Evolutionary conservation across 2,113 vertebrate genomes (phyloP).

Genomic region (Prinia subflava): DNA sequence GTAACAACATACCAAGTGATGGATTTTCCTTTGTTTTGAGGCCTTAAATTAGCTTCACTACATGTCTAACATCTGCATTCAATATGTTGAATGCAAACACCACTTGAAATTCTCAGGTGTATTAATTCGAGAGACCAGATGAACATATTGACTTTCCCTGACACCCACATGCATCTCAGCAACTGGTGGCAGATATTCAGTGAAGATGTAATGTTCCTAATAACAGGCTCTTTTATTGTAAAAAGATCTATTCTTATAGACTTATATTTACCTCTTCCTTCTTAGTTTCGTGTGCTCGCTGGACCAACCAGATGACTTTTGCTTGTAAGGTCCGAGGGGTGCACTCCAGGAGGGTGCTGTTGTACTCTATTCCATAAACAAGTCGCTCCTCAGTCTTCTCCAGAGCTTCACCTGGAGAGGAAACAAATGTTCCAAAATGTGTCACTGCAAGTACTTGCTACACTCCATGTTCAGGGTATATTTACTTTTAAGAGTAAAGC

Average conservation of each 20-base stretch:
- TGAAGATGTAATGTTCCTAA: not conserved
- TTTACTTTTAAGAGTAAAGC: not conserved
- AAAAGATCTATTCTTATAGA: not conserved
- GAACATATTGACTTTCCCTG: not conserved
- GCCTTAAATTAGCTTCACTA: not conserved
- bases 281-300: slow-evolving; percentile 74
- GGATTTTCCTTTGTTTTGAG: not conserved
- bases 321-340: slow-evolving; percentile 90
- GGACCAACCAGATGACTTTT: slow-evolving; percentile 89
- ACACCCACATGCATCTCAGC: not conserved
- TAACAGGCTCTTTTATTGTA: not conserved
- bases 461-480: not conserved
- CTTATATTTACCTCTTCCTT: slow-evolving; percentile 82
- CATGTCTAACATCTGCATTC: not conserved
- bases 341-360: slow-evolving; percentile 93
- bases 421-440: not conserved
- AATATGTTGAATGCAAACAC: not conserved
- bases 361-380: slow-evolving; percentile 88
- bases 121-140: not conserved
- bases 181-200: not conserved
- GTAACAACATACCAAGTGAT: not conserved
- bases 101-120: not conserved
- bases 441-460: not conserved
- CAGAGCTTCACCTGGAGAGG: slow-evolving; percentile 63
- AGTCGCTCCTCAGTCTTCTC: slow-evolving; percentile 78